These are phyloP conservation scores for Agriopis marginaria DNA, from an alignment of 2,888 invertebrate species.

Conservation along the genomic window DNA sequence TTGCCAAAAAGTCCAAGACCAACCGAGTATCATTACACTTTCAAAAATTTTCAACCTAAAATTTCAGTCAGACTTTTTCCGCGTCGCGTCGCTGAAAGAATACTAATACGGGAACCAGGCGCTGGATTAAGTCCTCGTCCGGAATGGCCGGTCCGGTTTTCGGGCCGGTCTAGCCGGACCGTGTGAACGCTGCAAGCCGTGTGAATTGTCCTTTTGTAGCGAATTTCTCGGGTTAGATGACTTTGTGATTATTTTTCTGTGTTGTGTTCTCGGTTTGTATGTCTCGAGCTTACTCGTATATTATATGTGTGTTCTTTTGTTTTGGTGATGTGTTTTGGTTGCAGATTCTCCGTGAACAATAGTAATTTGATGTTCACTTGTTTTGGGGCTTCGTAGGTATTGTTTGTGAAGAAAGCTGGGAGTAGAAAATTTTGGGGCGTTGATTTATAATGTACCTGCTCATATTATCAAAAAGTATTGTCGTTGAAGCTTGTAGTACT, in stretches of 20 bases:
- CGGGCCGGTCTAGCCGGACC: conserved; percentile 21
- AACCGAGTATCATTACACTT: conserved; percentile 36
- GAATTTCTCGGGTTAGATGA: conserved; percentile 39
- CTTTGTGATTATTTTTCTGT: conserved; percentile 39
- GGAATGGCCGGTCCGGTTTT: conserved; percentile 47
- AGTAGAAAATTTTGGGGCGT: not conserved
- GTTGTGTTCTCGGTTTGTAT: conserved; percentile 25
- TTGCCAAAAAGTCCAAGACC: conserved; percentile 30
- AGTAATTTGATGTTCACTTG: conserved; percentile 17
- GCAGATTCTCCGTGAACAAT: conserved; percentile 6
- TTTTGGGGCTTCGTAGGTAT: conserved; percentile 8
- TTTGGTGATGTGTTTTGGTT: conserved; percentile 18
- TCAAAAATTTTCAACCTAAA: conserved; percentile 58
- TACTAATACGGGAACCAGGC: conserved; percentile 57
- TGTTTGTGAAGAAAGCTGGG: not conserved
- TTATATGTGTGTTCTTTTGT: conserved; percentile 21
- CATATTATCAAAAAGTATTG: not conserved
- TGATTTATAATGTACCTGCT: not conserved
- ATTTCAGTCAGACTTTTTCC: conserved; percentile 61
- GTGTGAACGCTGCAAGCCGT: conserved; percentile 35
- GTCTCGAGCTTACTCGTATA: conserved; percentile 22
- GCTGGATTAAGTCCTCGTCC: conserved; percentile 56
- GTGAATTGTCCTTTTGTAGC: conserved; percentile 38
- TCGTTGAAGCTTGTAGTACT: not conserved
- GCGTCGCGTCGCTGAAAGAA: conserved; percentile 57